Percentiles rank a stretch among this genome's conserved stretches.
Evolutionary conservation across 2,113 vertebrate species (phyloP).

Genomic region (Chrysemys picta): DNA sequence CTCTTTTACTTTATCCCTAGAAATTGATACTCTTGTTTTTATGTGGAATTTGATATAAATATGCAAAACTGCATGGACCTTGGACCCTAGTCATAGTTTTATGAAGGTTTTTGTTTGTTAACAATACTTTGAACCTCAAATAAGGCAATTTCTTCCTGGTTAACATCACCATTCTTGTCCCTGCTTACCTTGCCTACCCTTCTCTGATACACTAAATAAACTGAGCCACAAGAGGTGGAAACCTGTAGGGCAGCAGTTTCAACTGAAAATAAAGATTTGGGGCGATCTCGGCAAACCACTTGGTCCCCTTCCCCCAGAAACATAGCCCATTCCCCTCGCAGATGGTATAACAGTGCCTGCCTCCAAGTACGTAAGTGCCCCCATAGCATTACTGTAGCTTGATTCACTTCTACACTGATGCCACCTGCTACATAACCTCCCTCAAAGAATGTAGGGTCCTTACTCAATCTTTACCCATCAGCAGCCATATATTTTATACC

Average conservation of each 20-base stretch:
- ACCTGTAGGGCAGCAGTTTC: background rate
- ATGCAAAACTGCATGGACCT: background rate
- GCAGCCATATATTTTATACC: background rate
- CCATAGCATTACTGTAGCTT: background rate
- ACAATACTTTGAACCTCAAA: background rate
- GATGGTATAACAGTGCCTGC: background rate
- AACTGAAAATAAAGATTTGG: background rate
- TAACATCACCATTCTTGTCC: background rate
- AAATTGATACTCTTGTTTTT: background rate
- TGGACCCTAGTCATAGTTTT: background rate
- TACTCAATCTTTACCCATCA: background rate
- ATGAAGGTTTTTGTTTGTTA: background rate
- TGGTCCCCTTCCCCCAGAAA: background rate
- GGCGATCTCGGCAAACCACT: background rate
- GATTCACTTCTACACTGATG: background rate
- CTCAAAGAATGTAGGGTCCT: background rate
- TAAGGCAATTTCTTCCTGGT: background rate
- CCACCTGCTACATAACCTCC: background rate
- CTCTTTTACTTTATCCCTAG: background rate
- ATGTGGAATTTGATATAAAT: background rate
- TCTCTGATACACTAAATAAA: background rate
- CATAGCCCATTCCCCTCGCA: background rate
- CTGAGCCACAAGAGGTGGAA: background rate
- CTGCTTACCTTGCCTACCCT: background rate
- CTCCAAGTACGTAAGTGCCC: background rate